Conservation (phyloP, 2,113 vertebrate species). For the Gobiocypris rarus region DNA sequence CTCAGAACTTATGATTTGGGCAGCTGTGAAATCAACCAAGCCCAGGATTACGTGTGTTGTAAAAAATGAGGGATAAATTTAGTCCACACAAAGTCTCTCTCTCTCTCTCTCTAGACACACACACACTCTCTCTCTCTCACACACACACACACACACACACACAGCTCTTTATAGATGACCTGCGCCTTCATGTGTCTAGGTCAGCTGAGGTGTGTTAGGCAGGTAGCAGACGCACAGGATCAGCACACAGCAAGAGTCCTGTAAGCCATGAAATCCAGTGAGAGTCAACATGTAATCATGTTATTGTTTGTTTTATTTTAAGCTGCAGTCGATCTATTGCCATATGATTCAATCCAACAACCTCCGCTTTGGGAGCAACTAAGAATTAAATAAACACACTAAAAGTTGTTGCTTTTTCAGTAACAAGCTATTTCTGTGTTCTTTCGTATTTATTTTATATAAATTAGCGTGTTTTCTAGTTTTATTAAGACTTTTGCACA, state of each 20-base stretch:
- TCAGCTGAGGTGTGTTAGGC: no score
- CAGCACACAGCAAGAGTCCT: neutral
- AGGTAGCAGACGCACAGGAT: constrained; percentile 6
- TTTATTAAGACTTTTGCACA: no score
- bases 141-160: neutral
- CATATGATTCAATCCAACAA: neutral
- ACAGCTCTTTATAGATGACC: neutral
- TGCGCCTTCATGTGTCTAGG: neutral
- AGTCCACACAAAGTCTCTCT: neutral
- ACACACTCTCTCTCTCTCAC: no score
- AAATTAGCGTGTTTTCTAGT: neutral
- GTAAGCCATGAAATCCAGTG: neutral
- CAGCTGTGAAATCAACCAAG: neutral
- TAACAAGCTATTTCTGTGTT: no score
- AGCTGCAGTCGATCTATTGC: neutral
- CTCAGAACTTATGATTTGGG: neutral
- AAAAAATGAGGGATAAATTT: neutral
- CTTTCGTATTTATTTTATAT: neutral
- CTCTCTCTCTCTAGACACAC: no score
- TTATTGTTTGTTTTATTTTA: constrained; percentile 13
- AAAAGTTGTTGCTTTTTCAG: neutral
- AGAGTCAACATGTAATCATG: neutral
- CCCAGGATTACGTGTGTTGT: neutral
- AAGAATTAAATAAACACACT: neutral
- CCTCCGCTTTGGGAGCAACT: neutral